A percentile compares a stretch with the other conserved stretches of the same genome.
Conservation (phyloP, 2,888 invertebrate genomes). For the Dexiosoma caninum region DNA sequence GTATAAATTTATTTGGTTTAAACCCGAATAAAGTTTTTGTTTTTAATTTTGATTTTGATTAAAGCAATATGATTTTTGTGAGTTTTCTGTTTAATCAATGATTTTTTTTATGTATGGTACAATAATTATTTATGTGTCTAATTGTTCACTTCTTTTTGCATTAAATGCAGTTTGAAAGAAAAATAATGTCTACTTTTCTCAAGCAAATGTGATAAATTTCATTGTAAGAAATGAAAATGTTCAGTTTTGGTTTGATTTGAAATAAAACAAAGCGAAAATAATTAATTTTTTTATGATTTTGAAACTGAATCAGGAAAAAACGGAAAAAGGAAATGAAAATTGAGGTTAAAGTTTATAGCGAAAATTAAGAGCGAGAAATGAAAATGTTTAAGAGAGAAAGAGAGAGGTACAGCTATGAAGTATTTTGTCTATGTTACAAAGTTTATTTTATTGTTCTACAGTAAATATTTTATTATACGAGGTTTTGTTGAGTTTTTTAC, state of each 20-base stretch:
- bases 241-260: constrained; percentile 43
- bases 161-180: constrained; percentile 13
- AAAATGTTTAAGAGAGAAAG: constrained; percentile 35
- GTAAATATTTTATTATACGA: constrained; percentile 18
- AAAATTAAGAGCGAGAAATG: constrained; percentile 18
- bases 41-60: constrained; percentile 57
- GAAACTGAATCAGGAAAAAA: constrained; percentile 20
- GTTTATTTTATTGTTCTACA: constrained; percentile 37
- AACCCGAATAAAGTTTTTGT: constrained; percentile 62
- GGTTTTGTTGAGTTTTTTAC: constrained; percentile 31
- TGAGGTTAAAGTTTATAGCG: constrained; percentile 23
- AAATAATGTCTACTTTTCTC: constrained; percentile 26
- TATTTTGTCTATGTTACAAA: constrained; percentile 40
- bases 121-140: too few species aligned
- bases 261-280: constrained; percentile 54
- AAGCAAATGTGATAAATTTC: constrained; percentile 39
- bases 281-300: constrained; percentile 48
- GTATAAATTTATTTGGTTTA: constrained; percentile 57
- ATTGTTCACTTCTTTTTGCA: neutral
- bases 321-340: constrained; percentile 27
- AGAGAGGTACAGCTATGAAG: constrained; percentile 24
- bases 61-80: constrained; percentile 54
- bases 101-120: constrained; percentile 37
- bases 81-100: constrained; percentile 48
- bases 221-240: constrained; percentile 42